Evolutionary conservation across 1,140 invertebrate species (phyloP).

Genomic region (Magallana ariakensis): DNA sequence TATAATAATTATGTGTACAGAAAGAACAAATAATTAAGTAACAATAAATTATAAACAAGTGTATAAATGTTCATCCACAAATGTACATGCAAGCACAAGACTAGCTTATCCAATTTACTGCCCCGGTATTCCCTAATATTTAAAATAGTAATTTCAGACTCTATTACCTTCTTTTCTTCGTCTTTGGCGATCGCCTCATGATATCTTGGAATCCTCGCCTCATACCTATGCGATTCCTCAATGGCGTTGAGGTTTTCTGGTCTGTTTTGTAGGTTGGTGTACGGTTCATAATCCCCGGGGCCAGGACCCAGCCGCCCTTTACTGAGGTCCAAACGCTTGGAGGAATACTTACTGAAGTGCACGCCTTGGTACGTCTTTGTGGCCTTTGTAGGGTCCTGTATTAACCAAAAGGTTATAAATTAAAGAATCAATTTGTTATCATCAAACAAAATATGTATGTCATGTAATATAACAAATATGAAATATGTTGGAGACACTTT

Average conservation of each 20-base stretch:
- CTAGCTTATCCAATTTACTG: too few relatives aligned
- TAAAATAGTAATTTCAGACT: background rate
- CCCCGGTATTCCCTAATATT: too few relatives aligned
- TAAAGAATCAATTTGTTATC: too few relatives aligned
- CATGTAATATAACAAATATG: too few relatives aligned
- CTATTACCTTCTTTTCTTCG: conserved; percentile 76
- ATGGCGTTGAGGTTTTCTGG: conserved; percentile 75
- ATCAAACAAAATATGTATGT: too few relatives aligned
- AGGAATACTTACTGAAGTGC: conserved; percentile 76
- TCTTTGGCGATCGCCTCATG: conserved; percentile 76
- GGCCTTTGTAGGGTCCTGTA: conserved; percentile 61
- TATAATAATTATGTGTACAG: too few relatives aligned
- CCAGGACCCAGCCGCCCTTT: conserved; percentile 74
- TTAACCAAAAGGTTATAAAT: background rate
- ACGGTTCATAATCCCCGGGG: conserved; percentile 79
- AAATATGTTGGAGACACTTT: too few relatives aligned
- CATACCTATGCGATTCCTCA: conserved; percentile 67
- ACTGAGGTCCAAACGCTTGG: conserved; percentile 71
- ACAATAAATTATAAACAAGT: too few relatives aligned
- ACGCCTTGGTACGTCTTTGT: conserved; percentile 76
- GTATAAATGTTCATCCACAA: too few relatives aligned
- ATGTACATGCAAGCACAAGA: too few relatives aligned
- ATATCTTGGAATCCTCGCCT: conserved; percentile 77
- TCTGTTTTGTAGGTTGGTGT: conserved; percentile 53
- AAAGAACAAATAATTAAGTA: too few relatives aligned